Percentiles rank a stretch among this genome's conserved stretches.
phyloP scores from a whole-genome alignment of 1,140 invertebrate species.

The Drosophila nikananu region DNA sequence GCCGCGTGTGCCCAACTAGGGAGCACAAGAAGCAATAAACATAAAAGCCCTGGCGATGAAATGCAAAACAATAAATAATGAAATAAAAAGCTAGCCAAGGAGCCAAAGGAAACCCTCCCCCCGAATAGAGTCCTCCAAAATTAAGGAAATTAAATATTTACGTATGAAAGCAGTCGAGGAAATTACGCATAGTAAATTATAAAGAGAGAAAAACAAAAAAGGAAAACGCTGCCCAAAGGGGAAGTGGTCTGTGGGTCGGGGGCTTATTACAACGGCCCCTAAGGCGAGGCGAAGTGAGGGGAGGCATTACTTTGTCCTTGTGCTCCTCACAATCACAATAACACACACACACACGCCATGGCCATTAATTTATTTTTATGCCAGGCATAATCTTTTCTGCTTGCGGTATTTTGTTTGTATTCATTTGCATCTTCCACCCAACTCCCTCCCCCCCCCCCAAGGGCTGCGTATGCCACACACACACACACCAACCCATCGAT shows the following conservation, averaged over 20 bases:
- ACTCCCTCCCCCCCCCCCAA: neutral
- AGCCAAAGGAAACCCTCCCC: neutral
- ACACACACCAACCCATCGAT: slow-evolving; percentile 31
- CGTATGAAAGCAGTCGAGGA: slow-evolving; percentile 67
- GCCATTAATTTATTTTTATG: slow-evolving; percentile 82
- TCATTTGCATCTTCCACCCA: slow-evolving; percentile 51
- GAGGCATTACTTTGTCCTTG: slow-evolving; percentile 70
- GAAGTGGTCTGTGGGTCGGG: neutral
- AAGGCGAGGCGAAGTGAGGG: slow-evolving; percentile 51
- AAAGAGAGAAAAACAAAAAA: slow-evolving; percentile 51
- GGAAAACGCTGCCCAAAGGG: slow-evolving; percentile 15
- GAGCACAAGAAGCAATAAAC: slow-evolving; percentile 61
- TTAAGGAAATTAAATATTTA: slow-evolving; percentile 80
- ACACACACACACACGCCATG: slow-evolving; percentile 42
- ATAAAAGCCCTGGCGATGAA: slow-evolving; percentile 72
- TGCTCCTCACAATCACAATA: slow-evolving; percentile 24
- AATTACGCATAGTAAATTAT: slow-evolving; percentile 80
- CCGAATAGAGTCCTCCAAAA: slow-evolving; percentile 47
- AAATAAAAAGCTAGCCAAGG: slow-evolving; percentile 60
- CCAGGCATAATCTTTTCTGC: slow-evolving; percentile 71
- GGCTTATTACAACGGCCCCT: slow-evolving; percentile 62
- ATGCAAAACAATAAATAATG: slow-evolving; percentile 80
- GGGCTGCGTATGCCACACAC: neutral
- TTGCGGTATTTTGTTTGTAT: slow-evolving; percentile 53
- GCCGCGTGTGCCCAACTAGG: slow-evolving; percentile 31